A percentile compares a stretch with the other conserved stretches of the same genome.
These are phyloP conservation scores for Thera obeliscata DNA, from an alignment of 2,888 invertebrate genomes.

Conservation along the genomic window DNA sequence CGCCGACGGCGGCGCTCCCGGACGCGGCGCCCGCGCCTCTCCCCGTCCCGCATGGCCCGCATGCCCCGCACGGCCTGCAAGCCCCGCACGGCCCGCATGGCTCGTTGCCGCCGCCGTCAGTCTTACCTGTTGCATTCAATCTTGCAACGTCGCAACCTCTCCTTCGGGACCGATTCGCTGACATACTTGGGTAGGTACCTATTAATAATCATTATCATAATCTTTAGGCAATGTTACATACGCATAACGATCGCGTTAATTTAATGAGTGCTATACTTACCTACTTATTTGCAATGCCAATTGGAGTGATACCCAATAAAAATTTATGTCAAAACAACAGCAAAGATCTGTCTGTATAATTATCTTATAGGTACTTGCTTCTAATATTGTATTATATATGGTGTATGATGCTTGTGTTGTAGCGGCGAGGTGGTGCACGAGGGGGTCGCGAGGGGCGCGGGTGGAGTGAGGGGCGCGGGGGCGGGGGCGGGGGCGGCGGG, in stretches of 20 bases:
- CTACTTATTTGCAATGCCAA: too few species aligned
- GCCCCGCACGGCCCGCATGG: too few species aligned
- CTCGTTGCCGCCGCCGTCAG: conserved; percentile 21
- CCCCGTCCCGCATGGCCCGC: conserved; percentile 41
- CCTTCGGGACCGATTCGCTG: conserved; percentile 87
- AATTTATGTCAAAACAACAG: too few species aligned
- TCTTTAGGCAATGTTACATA: too few species aligned
- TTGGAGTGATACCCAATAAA: too few species aligned
- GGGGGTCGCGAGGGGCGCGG: conserved; percentile 38
- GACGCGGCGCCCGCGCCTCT: not conserved
- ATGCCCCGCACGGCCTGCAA: too few species aligned
- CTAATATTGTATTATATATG: not conserved
- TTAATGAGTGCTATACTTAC: too few species aligned
- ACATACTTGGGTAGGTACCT: conserved; percentile 87
- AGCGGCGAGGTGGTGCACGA: conserved; percentile 45
- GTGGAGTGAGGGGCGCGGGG: conserved; percentile 30
- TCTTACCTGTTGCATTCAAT: conserved; percentile 34
- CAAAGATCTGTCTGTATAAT: too few species aligned
- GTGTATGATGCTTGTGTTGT: not conserved
- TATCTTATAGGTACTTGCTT: too few species aligned
- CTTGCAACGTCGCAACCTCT: conserved; percentile 40
- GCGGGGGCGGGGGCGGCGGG: conserved; percentile 62
- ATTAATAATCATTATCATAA: too few species aligned
- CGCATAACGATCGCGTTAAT: too few species aligned
- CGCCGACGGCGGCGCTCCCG: conserved; percentile 5